These are phyloP conservation scores for Pterostichus niger DNA, from an alignment of 2,888 invertebrate genomes.

Conservation along the genomic window DNA sequence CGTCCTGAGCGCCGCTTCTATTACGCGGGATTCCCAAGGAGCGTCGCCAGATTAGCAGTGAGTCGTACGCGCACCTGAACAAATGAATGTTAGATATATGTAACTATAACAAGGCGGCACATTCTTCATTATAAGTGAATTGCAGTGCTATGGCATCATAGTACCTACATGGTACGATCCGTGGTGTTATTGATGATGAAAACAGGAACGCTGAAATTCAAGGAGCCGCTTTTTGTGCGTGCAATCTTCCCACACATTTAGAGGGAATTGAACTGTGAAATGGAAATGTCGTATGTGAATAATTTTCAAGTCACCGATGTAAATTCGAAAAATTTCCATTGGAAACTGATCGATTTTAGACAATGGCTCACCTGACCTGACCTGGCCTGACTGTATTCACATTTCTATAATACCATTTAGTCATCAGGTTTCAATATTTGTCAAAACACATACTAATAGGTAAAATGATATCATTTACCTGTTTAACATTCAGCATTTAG, in stretches of 20 bases:
- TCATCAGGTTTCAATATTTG: slow-evolving; percentile 41
- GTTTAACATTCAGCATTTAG: too few species aligned
- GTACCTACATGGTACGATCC: too few species aligned
- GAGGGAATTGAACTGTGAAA: slow-evolving; percentile 67
- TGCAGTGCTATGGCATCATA: background rate
- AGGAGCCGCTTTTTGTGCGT: slow-evolving; percentile 63
- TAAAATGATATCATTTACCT: too few species aligned
- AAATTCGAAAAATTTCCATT: slow-evolving; percentile 66
- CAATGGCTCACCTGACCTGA: slow-evolving; percentile 58
- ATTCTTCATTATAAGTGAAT: background rate
- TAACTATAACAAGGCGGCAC: too few species aligned
- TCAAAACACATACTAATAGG: too few species aligned
- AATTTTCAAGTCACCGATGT: slow-evolving; percentile 65
- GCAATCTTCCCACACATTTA: slow-evolving; percentile 66
- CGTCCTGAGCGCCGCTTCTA: slow-evolving; percentile 25
- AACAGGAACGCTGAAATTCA: slow-evolving; percentile 62
- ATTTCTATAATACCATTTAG: slow-evolving; percentile 21
- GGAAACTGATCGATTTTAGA: slow-evolving; percentile 65
- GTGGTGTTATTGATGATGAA: slow-evolving; percentile 64
- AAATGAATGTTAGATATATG: slow-evolving; percentile 57
- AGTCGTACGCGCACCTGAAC: slow-evolving; percentile 61
- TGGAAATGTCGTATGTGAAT: slow-evolving; percentile 67
- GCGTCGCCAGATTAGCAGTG: slow-evolving; percentile 57
- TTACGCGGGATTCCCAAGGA: slow-evolving; percentile 56
- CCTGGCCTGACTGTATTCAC: too few species aligned